A percentile compares a stretch with the other conserved stretches of the same genome.
phyloP scores from a whole-genome alignment of 2,797 vertebrate species.

The Microctenopoma steveboyesi region DNA sequence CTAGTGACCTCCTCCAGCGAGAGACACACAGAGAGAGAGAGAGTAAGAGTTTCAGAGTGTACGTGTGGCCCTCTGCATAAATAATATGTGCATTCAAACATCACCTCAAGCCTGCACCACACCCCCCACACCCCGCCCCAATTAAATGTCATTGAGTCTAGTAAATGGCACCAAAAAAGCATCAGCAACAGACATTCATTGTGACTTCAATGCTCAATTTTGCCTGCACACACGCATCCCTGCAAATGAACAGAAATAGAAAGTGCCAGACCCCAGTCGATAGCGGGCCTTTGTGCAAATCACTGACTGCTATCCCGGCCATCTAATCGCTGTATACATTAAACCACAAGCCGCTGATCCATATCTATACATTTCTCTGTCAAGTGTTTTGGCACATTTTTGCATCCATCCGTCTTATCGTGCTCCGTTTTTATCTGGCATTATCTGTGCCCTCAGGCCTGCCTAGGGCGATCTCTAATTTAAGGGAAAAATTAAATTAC shows the following conservation, averaged over 20 bases:
- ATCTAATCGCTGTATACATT: constrained; percentile 9
- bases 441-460: constrained; percentile 49
- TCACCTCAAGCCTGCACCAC: constrained; percentile 34
- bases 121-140: constrained; percentile 24
- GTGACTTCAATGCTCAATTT: constrained; percentile 34
- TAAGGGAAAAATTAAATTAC: constrained; percentile 75
- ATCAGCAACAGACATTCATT: constrained; percentile 25
- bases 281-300: constrained; percentile 21
- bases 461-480: constrained; percentile 59
- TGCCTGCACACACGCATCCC: constrained; percentile 31
- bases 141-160: constrained; percentile 48
- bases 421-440: constrained; percentile 38
- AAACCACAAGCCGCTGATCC: constrained; percentile 22
- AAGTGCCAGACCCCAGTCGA: constrained; percentile 21
- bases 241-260: constrained; percentile 46
- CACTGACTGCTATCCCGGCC: constrained; percentile 5
- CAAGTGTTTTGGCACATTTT: constrained; percentile 31
- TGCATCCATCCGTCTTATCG: constrained; percentile 30
- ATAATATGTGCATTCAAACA: constrained; percentile 73
- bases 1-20: constrained; percentile 69
- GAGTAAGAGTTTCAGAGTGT: not conserved
- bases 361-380: constrained; percentile 20
- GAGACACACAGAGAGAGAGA: constrained; percentile 19
- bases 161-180: constrained; percentile 30
- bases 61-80: constrained; percentile 59